Percentiles rank a stretch among this genome's conserved stretches.
Conservation (phyloP, 2,113 vertebrate genomes). For the Ardeotis arabs region DNA sequence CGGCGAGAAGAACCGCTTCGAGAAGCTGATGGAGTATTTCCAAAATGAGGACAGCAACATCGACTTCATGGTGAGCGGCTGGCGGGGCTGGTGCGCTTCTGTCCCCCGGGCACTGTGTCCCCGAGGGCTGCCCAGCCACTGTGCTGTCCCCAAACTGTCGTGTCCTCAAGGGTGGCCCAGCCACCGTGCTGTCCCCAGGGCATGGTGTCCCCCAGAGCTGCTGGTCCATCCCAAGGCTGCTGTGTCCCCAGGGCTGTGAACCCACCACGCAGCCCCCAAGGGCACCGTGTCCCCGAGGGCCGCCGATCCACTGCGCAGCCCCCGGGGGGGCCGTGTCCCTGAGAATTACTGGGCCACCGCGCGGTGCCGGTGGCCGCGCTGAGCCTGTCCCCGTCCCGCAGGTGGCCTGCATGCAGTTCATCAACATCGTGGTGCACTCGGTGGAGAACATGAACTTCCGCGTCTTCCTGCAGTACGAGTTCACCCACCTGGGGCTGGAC, state of each 20-base stretch:
- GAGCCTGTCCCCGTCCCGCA: slow-evolving; percentile 31
- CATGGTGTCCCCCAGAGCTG: no score
- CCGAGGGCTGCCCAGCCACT: neutral
- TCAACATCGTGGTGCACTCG: slow-evolving; percentile 97
- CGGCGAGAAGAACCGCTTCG: slow-evolving; percentile 83
- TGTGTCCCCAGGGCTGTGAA: neutral
- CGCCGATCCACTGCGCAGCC: fast-evolving
- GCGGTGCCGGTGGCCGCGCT: fast-evolving
- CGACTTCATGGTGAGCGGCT: slow-evolving; percentile 90
- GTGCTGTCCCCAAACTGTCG: neutral
- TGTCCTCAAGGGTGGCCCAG: neutral
- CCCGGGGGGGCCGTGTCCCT: fast-evolving
- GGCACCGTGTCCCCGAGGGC: fast-evolving
- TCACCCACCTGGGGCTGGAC: slow-evolving; percentile 89
- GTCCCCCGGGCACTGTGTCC: neutral
- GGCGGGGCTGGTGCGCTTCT: neutral
- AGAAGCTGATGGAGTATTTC: slow-evolving; percentile 95
- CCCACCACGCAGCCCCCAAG: neutral
- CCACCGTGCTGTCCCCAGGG: neutral
- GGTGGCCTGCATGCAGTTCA: slow-evolving; percentile 99
- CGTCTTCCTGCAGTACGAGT: slow-evolving; percentile 93
- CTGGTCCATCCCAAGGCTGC: neutral
- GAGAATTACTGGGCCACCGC: fast-evolving
- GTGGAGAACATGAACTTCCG: slow-evolving; percentile 98
- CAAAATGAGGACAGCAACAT: slow-evolving; percentile 89